These are phyloP conservation scores for Struthidea cinerea DNA, from an alignment of 2,113 vertebrate species.

Conservation along the genomic window DNA sequence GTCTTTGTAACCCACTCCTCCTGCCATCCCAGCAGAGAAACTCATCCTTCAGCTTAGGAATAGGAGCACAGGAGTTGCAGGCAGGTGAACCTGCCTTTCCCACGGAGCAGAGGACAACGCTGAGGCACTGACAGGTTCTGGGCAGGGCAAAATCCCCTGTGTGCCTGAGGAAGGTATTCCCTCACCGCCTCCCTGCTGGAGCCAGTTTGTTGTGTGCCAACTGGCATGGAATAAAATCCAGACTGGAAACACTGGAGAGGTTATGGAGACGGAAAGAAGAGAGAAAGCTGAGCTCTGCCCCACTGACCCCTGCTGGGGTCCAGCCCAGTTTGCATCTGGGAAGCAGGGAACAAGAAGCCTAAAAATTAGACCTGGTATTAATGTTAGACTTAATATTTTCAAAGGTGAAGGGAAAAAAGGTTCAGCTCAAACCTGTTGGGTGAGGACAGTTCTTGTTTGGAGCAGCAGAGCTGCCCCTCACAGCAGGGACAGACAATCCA, in stretches of 20 bases:
- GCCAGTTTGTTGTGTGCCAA: fast-evolving
- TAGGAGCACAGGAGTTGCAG: fast-evolving
- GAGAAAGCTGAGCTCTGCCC: not conserved
- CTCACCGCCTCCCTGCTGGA: not conserved
- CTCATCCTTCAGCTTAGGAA: not conserved
- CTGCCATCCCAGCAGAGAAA: not conserved
- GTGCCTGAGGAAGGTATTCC: fast-evolving
- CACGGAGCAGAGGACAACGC: fast-evolving
- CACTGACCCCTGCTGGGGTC: fast-evolving
- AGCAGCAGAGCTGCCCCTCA: not conserved
- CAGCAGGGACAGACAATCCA: not conserved
- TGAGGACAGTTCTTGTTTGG: not conserved
- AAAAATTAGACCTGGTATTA: not conserved
- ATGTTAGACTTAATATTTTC: not conserved
- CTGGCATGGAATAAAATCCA: not conserved
- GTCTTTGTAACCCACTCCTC: not conserved
- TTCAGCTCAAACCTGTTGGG: not conserved
- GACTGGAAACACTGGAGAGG: not conserved
- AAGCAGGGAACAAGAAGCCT: not conserved
- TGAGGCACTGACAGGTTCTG: not conserved
- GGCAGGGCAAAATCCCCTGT: not conserved
- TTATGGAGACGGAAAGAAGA: not conserved
- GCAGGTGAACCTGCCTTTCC: not conserved
- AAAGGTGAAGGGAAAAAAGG: not conserved
- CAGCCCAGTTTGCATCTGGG: not conserved